Evolutionary conservation across 2,113 vertebrate species (phyloP), one percentile per base, ranked within the genome.

Genomic region (Cyphomyrus discorhynchus): DNA sequence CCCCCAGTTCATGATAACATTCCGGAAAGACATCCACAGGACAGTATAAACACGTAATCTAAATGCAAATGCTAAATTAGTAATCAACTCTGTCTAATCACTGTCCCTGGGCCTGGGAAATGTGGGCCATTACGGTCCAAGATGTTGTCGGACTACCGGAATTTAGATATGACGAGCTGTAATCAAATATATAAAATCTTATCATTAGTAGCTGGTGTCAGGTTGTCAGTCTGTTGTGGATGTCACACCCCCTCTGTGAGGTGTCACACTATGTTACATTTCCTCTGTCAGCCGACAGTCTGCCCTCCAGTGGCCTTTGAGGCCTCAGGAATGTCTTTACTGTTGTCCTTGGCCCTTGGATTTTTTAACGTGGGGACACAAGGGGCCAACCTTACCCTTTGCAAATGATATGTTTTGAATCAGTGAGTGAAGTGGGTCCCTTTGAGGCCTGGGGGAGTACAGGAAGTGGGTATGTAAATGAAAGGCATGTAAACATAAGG

Each of bases 41-140:
- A 74, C 88, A 91, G 90, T 89, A 39, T 88, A 77, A 83, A 91
- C 70, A 87, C 89, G 91, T 92, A 93, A 95, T 95, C 93, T 95
- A 95, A 92, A 95, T 95, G 94, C 94, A 94, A 95, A 95, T 93
- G 85, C 70, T 89, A 91, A 88, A 89, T 95, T 93, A 70, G 88
- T 86, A 42, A 86, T 84, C 66, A 90, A 90, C 91, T 91, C 91
- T 86, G 88, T 91, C 88, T 45, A 85, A 88, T 31, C 88, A 77
- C 82, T 91, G 90, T 94, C 92, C 92, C 92, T 90, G 66, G 92
- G 92, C 90, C 87, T 88, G 89, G 86, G 82, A 89, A 92, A 90
- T 90, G 90, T 89, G 92, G 90, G 89, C 90, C 93, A 92, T 92
- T 93, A 92, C 90, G 86, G 92, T 91, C 91, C 92, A 92, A 90